Evolutionary conservation across 2,888 invertebrate genomes (phyloP).

Genomic region (Alviniconcha strummeri): DNA sequence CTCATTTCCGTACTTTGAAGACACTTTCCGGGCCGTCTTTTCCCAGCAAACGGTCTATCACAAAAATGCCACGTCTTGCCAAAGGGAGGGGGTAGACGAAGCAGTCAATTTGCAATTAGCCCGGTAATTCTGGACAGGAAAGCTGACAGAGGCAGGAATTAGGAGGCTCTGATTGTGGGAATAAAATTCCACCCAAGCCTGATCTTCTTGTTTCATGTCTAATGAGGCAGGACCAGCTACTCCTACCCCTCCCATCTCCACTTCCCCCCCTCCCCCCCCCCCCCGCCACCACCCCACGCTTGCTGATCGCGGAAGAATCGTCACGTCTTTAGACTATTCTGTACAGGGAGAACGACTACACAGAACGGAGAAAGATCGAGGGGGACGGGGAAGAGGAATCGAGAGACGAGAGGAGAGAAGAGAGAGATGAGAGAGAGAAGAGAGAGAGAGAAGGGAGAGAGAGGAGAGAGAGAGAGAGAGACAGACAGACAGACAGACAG

Average conservation of each 20-base stretch:
- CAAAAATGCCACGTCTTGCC: constrained; percentile 29
- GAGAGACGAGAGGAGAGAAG: too few species aligned
- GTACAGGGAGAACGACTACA: too few species aligned
- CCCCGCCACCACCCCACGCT: too few species aligned
- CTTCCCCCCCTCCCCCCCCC: too few species aligned
- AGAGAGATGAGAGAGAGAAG: neutral
- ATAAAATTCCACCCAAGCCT: constrained; percentile 31
- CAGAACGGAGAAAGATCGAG: too few species aligned
- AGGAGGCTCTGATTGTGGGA: constrained; percentile 28
- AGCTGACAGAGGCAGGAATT: constrained; percentile 30
- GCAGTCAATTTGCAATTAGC: constrained; percentile 31
- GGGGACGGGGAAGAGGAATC: too few species aligned
- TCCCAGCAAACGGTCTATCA: constrained; percentile 8
- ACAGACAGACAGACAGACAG: too few species aligned
- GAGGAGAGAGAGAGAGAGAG: too few species aligned
- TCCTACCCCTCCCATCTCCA: too few species aligned
- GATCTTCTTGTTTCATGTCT: constrained; percentile 32
- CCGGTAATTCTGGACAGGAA: constrained; percentile 20
- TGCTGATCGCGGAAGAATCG: too few species aligned
- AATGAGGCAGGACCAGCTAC: constrained; percentile 13
- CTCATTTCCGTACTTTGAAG: constrained; percentile 17
- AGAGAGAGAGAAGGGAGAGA: neutral
- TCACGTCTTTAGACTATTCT: too few species aligned
- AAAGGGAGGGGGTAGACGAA: constrained; percentile 10
- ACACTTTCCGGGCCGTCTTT: constrained; percentile 7